phyloP scores from a whole-genome alignment of 2,113 vertebrate genomes.

The Microtus richardsoni region DNA sequence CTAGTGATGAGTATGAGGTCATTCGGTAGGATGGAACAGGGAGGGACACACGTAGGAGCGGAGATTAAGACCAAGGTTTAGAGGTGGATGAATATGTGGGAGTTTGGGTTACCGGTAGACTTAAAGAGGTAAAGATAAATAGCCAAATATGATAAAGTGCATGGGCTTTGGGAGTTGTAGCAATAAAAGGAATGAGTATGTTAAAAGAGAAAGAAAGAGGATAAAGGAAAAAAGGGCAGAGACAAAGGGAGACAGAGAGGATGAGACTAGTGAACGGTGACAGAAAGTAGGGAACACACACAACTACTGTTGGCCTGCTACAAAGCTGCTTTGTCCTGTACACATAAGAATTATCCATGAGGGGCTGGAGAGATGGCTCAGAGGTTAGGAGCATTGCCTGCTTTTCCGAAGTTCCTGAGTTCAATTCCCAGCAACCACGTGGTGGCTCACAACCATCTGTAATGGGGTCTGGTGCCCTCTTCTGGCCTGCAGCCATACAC shows the following conservation, averaged over 20 bases:
- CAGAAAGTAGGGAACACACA: neutral
- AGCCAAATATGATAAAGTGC: neutral
- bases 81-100: too few species aligned
- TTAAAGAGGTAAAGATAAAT: neutral
- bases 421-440: too few species aligned
- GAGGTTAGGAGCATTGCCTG: too few species aligned
- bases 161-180: neutral
- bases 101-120: neutral
- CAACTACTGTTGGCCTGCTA: neutral
- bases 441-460: too few species aligned
- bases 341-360: neutral
- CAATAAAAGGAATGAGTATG: neutral
- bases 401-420: too few species aligned
- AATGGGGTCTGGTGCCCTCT: too few species aligned
- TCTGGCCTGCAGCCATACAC: too few species aligned
- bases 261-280: neutral
- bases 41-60: neutral
- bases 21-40: neutral
- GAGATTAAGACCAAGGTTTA: neutral
- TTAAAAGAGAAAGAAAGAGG: neutral
- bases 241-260: neutral
- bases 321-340: neutral
- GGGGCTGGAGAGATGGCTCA: too few species aligned
- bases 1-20: neutral
- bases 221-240: neutral